phyloP scores from a whole-genome alignment of 2,888 invertebrate species.

The Drosophila austrosaltans region DNA sequence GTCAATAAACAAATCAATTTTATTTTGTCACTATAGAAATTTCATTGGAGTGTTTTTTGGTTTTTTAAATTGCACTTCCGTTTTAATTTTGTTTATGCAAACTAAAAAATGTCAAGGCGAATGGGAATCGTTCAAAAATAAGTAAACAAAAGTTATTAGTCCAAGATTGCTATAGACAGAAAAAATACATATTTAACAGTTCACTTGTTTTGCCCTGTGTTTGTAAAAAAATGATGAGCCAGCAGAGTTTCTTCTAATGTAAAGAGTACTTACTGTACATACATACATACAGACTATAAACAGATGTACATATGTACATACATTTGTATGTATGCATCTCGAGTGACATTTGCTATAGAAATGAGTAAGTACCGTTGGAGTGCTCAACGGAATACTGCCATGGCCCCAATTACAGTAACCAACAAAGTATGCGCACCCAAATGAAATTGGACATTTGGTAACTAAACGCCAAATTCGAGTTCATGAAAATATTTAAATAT shows the following conservation, averaged over 20 bases:
- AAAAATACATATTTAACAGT: neutral
- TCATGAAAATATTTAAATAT: neutral
- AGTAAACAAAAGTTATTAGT: too few species aligned
- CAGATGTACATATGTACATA: conserved; percentile 7
- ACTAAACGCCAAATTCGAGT: neutral
- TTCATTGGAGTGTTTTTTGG: too few species aligned
- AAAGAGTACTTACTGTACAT: neutral
- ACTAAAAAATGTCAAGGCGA: too few species aligned
- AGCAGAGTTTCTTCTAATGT: neutral
- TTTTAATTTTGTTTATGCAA: too few species aligned
- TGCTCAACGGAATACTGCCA: conserved; percentile 34
- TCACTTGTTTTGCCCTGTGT: neutral
- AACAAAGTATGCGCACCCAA: conserved; percentile 1
- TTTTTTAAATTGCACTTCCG: too few species aligned
- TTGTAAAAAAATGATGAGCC: neutral
- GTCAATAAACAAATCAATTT: too few species aligned
- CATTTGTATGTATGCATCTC: conserved; percentile 17
- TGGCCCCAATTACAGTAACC: conserved; percentile 35
- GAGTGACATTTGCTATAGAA: conserved; percentile 25
- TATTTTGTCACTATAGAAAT: too few species aligned
- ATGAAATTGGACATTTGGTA: neutral
- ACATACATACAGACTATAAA: neutral
- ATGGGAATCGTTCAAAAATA: too few species aligned
- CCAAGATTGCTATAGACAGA: too few species aligned
- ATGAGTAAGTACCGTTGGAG: conserved; percentile 8